phyloP scores from a whole-genome alignment of 2,888 invertebrate species.

The Dermolepida albohirtum region DNA sequence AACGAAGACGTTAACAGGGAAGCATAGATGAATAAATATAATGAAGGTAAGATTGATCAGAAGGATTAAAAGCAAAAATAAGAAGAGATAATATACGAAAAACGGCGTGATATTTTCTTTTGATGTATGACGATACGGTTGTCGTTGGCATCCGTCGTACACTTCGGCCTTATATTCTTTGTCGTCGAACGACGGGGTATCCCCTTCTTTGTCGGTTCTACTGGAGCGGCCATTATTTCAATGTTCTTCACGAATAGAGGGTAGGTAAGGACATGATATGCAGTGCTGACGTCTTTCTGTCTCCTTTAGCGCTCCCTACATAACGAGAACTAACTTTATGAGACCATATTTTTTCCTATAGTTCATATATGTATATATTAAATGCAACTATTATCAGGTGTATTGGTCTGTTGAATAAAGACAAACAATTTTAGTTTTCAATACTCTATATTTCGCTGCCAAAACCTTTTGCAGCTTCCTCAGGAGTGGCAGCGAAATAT shows the following conservation, averaged over 20 bases:
- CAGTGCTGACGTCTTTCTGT: slow-evolving; percentile 10
- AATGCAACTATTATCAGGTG: no score
- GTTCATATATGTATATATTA: slow-evolving; percentile 3
- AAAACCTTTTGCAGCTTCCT: no score
- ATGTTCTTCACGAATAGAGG: slow-evolving; percentile 2
- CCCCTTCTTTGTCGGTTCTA: slow-evolving; percentile 39
- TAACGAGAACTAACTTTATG: slow-evolving; percentile 15
- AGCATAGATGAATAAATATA: no score
- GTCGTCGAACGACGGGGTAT: background rate
- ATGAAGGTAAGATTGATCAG: no score
- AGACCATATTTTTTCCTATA: slow-evolving; percentile 25
- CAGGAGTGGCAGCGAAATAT: no score
- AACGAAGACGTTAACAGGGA: no score
- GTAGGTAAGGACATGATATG: slow-evolving; percentile 9
- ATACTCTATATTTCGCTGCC: no score
- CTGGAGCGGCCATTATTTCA: slow-evolving; percentile 23
- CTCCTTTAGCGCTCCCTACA: slow-evolving; percentile 1
- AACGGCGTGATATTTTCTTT: slow-evolving; percentile 43
- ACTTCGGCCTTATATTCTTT: slow-evolving; percentile 21
- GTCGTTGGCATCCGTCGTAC: slow-evolving; percentile 42
- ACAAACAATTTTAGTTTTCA: no score
- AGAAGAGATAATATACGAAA: no score
- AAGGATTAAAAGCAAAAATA: no score
- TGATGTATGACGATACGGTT: slow-evolving; percentile 45
- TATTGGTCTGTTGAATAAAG: no score